Evolutionary conservation across 2,888 invertebrate genomes (phyloP).

Genomic region (Nebria brevicollis): DNA sequence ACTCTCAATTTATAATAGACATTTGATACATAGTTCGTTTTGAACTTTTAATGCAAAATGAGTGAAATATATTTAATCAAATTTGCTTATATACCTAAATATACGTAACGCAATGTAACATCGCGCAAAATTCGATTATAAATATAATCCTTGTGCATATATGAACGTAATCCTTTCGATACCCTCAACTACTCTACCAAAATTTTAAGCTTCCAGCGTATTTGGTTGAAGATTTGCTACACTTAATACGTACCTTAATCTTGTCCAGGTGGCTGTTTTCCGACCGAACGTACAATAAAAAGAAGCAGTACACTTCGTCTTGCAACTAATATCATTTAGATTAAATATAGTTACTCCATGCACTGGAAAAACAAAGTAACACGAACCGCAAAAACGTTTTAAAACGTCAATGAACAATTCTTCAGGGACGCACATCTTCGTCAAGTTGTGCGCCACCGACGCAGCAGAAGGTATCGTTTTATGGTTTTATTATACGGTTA

Average conservation of each 20-base stretch:
- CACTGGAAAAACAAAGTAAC: background rate
- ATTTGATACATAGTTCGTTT: no score
- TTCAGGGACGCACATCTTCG: background rate
- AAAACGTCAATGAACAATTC: background rate
- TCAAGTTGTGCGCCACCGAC: background rate
- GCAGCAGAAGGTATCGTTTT: background rate
- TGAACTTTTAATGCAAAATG: no score
- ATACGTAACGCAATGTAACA: background rate
- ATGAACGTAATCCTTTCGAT: slow-evolving; percentile 3
- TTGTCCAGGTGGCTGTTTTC: background rate
- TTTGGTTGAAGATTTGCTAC: background rate
- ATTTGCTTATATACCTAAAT: no score
- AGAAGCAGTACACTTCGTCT: background rate
- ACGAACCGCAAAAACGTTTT: background rate
- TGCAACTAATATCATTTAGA: background rate
- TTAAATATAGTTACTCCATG: background rate
- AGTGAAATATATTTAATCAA: no score
- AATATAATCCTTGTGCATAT: slow-evolving; percentile 33
- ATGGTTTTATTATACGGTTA: background rate
- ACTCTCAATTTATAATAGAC: no score
- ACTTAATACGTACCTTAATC: background rate
- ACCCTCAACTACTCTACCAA: background rate
- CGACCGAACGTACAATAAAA: background rate
- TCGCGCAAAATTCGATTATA: slow-evolving; percentile 41
- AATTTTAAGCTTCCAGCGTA: background rate